Conservation (phyloP, 2,113 vertebrate species). For the Salvelinus fontinalis region DNA sequence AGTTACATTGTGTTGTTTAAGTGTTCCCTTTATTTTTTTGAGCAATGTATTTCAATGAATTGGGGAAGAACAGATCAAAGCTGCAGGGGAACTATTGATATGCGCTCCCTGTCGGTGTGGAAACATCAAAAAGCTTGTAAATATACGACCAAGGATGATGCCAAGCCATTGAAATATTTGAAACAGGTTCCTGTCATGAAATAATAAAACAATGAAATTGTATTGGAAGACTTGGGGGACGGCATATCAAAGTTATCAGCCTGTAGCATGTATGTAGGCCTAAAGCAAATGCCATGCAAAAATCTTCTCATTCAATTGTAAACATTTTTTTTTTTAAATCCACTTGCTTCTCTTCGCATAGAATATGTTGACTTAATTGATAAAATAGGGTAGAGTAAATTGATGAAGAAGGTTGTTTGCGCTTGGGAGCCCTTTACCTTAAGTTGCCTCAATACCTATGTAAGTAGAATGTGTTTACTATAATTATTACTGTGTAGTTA, state of each 20-base stretch:
- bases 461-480: no score
- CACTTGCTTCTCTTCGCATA: no score
- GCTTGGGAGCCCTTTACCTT: no score
- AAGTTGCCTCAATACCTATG: no score
- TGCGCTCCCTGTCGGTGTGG: constrained; percentile 7
- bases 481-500: no score
- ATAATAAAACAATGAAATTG: background rate
- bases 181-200: constrained; percentile 18
- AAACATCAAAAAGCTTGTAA: constrained; percentile 48
- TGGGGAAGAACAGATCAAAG: constrained; percentile 60
- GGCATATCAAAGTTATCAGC: background rate
- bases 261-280: background rate
- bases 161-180: constrained; percentile 18
- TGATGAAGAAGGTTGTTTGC: no score
- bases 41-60: constrained; percentile 52
- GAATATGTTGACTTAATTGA: no score
- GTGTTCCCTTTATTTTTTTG: no score
- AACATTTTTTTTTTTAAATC: no score
- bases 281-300: background rate
- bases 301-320: no score
- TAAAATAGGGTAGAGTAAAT: no score
- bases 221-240: background rate
- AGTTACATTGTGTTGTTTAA: no score
- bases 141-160: constrained; percentile 32
- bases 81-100: constrained; percentile 35